phyloP scores from a whole-genome alignment of 2,888 invertebrate species.

The Leucoptera coffeella region DNA sequence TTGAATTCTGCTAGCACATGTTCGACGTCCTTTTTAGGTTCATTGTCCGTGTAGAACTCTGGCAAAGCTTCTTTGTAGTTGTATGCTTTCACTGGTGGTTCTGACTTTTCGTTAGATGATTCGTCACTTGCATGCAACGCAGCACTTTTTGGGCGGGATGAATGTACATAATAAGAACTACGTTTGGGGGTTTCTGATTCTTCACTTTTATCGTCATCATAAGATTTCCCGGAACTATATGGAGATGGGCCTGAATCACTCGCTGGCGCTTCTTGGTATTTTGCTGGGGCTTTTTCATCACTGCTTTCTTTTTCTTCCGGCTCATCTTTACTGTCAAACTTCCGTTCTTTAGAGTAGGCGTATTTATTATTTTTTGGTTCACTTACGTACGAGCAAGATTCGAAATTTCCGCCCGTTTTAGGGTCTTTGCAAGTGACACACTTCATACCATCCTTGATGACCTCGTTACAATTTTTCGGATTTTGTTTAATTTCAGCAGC shows the following conservation, averaged over 20 bases:
- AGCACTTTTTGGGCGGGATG: constrained; percentile 31
- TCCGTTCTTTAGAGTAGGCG: constrained; percentile 59
- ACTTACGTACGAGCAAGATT: constrained; percentile 73
- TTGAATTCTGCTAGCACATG: constrained; percentile 67
- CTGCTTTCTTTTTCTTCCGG: constrained; percentile 15
- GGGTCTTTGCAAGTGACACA: constrained; percentile 71
- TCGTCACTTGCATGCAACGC: constrained; percentile 22
- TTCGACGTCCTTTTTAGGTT: constrained; percentile 61
- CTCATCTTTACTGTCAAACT: constrained; percentile 55
- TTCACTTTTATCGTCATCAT: constrained; percentile 13
- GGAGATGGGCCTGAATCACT: constrained; percentile 13
- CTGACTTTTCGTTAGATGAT: constrained; percentile 18
- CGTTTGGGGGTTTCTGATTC: neutral
- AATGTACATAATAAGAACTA: constrained; percentile 26
- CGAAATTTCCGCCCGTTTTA: constrained; percentile 68
- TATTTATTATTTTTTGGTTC: constrained; percentile 66
- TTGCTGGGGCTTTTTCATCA: constrained; percentile 16
- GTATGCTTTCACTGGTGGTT: constrained; percentile 19
- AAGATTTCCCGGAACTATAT: constrained; percentile 19
- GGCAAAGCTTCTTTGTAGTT: constrained; percentile 41
- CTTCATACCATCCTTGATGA: constrained; percentile 58
- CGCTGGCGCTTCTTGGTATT: constrained; percentile 18
- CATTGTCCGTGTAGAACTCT: constrained; percentile 45
- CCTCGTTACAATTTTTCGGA: constrained; percentile 59
- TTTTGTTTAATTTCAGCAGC: constrained; percentile 57